Evolutionary conservation across 2,797 vertebrate species (phyloP).

Genomic region (Chrysocyon brachyurus): DNA sequence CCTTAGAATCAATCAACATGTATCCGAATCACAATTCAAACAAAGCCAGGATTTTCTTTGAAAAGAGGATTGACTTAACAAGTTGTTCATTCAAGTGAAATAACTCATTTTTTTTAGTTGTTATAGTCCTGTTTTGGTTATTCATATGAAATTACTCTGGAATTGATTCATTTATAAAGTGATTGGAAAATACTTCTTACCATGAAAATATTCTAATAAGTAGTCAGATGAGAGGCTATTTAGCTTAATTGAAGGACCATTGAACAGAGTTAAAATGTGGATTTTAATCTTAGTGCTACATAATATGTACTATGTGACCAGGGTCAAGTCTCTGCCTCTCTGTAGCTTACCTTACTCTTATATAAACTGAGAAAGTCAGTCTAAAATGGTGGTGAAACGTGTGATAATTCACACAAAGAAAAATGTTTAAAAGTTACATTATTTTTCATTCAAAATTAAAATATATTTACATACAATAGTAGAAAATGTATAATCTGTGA

Average conservation of each 20-base stretch:
- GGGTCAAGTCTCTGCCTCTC: background rate
- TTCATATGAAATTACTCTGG: slow-evolving; percentile 39
- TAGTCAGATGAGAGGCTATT: background rate
- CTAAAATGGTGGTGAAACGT: background rate
- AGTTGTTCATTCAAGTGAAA: background rate
- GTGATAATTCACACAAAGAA: background rate
- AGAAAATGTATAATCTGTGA: background rate
- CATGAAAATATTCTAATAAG: slow-evolving; percentile 36
- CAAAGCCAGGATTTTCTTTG: background rate
- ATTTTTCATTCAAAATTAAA: slow-evolving; percentile 11
- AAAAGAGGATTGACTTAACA: background rate
- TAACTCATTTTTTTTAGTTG: background rate
- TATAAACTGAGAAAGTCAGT: background rate
- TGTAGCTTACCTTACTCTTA: background rate
- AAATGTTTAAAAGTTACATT: background rate
- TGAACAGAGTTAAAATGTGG: background rate
- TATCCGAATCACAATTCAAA: slow-evolving; percentile 21
- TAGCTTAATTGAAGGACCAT: slow-evolving; percentile 24
- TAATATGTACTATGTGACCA: background rate
- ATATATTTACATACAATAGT: background rate
- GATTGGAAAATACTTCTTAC: background rate
- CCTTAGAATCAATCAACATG: background rate
- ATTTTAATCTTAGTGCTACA: background rate
- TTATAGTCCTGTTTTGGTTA: background rate
- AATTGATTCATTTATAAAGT: slow-evolving; percentile 33